Base-by-base conservation (phyloP, 2,888 invertebrate species). In the Ceriagrion tenellum region DNA sequence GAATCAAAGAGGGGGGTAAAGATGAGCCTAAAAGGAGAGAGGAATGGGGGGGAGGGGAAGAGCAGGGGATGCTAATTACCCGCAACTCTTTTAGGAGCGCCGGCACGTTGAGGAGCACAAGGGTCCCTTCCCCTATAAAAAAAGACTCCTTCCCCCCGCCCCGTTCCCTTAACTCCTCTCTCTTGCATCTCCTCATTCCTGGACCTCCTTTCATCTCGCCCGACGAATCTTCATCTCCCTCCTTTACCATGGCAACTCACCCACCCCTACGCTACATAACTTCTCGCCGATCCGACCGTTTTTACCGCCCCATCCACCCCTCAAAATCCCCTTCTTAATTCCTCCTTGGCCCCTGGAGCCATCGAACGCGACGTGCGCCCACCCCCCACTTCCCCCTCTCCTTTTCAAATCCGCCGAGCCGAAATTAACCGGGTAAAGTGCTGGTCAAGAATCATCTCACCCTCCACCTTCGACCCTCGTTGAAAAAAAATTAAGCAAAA, bases 161-260 rank as follows among this genome's bases (percentile, higher is more conserved):
- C n/a, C n/a, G n/a, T n/a, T n/a, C n/a, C 47, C 8, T 47, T 4
- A 47, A 47, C 47, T 47, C 26, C 59, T 59, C 59, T 35, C 59
- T n/a, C 91, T 59, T 26, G 69, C 91, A 59, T 91, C 40, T 55
- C 23, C 91, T 59, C 59, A 30, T 59, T 56, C 59, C 63, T 91
- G 8, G 18, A 0, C 26, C 10, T 16, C 90, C 59, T 91, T 18
- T 91, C 59, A 59, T 59, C 35, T 91, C 59, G 20, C 47, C 59
- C 35, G 40, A 23, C 35, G 10, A 18, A 56, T 56, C n/a, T n/a
- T n/a, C 69, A 56, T 56, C n/a, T n/a, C 56, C 69, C 90, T n/a
- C 30, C 56, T 26, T 8, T 47, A 4, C 47, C 8, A 47, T 8
- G 2, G 4, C 47, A 47, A 4, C 47, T 47, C 47, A 2, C 47